Percentiles rank a stretch among this genome's conserved stretches.
phyloP scores from a whole-genome alignment of 1,140 invertebrate species.

The Brachionus rubens region DNA sequence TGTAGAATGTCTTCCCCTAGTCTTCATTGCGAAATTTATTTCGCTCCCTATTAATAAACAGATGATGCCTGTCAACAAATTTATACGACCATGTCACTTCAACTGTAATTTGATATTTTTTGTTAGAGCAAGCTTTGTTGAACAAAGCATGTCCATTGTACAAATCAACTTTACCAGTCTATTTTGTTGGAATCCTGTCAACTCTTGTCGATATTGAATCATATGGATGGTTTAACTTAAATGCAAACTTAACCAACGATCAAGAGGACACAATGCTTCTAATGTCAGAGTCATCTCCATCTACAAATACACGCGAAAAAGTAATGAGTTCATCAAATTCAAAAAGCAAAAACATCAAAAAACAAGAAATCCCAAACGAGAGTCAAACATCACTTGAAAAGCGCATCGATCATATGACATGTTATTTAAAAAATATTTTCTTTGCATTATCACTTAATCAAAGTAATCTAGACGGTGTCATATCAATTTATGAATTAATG shows the following conservation, averaged over 20 bases:
- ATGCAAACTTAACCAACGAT: conserved; percentile 1
- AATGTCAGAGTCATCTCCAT: conserved; percentile 27
- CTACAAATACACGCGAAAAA: conserved; percentile 3
- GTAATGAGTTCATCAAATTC: conserved; percentile 10
- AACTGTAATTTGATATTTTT: not conserved
- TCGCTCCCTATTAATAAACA: too few relatives aligned
- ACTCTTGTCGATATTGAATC: conserved; percentile 31
- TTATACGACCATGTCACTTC: too few relatives aligned
- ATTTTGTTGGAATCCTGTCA: conserved; percentile 31
- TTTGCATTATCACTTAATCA: conserved; percentile 43
- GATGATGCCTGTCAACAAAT: too few relatives aligned
- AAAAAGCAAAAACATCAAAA: not conserved
- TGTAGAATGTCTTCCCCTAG: too few relatives aligned
- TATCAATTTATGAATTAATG: conserved; percentile 43
- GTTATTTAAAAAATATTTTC: conserved; percentile 42
- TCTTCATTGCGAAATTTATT: too few relatives aligned
- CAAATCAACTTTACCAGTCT: conserved; percentile 36
- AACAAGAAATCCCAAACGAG: not conserved
- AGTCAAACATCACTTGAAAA: not conserved
- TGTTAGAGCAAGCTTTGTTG: not conserved
- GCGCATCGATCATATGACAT: conserved; percentile 15
- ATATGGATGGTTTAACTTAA: conserved; percentile 35
- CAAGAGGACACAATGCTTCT: not conserved
- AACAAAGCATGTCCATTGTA: conserved; percentile 30
- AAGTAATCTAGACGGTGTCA: conserved; percentile 3